Conservation (phyloP, 2,113 vertebrate genomes). For the Heterocephalus glaber region DNA sequence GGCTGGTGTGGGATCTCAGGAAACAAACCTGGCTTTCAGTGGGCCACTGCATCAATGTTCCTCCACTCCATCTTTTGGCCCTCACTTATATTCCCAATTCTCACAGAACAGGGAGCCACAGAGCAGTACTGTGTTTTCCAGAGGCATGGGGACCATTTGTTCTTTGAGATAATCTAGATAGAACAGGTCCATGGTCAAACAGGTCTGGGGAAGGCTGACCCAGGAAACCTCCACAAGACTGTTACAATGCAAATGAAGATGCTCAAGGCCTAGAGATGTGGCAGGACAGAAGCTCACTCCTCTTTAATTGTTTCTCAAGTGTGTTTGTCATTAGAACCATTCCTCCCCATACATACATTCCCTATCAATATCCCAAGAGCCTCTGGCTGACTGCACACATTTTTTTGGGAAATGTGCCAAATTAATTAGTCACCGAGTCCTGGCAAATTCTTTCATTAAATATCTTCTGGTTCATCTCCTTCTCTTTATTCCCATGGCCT, state of each 20-base stretch:
- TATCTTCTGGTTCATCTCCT: not conserved
- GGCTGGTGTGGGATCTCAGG: not conserved
- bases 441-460: not conserved
- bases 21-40: not conserved
- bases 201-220: not conserved
- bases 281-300: not conserved
- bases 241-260: accelerated
- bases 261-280: not conserved
- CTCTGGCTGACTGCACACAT: too few species aligned
- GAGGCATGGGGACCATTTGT: not conserved
- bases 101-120: not conserved
- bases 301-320: not conserved
- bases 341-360: too few species aligned
- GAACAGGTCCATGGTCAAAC: not conserved
- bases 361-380: not conserved
- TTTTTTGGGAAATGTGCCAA: not conserved
- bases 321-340: not conserved
- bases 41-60: not conserved
- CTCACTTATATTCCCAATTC: not conserved
- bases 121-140: not conserved
- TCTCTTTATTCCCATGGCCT: not conserved
- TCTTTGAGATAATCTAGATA: not conserved
- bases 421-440: not conserved
- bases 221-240: not conserved
- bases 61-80: not conserved